Percentiles rank a stretch among this genome's conserved stretches.
Evolutionary conservation across 1,140 invertebrate genomes (phyloP).

Genomic region (Pararge aegeria): DNA sequence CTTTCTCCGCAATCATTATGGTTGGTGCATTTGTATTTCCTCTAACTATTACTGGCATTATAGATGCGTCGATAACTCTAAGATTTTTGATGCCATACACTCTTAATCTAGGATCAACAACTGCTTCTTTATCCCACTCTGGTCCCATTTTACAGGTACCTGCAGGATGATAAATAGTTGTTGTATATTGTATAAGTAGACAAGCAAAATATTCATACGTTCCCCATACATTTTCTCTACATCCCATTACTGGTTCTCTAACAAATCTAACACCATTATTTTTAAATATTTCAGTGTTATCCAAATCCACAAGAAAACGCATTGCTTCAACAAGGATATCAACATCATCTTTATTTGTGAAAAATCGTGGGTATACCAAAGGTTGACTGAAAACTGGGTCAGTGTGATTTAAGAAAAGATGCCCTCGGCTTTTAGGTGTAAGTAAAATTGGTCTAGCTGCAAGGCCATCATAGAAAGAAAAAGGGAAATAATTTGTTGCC

Average conservation of each 20-base stretch:
- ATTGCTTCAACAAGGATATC: conserved; percentile 82
- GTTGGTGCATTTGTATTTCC: conserved; percentile 82
- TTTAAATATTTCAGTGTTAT: conserved; percentile 81
- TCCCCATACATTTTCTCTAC: conserved; percentile 81
- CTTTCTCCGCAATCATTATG: conserved; percentile 84
- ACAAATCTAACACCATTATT: conserved; percentile 80
- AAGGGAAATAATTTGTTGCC: conserved; percentile 70
- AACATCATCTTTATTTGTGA: conserved; percentile 82
- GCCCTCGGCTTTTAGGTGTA: conserved; percentile 86
- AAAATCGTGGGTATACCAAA: conserved; percentile 90
- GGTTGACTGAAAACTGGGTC: conserved; percentile 88
- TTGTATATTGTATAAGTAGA: conserved; percentile 83
- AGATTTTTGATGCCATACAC: conserved; percentile 85
- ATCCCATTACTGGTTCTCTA: conserved; percentile 81
- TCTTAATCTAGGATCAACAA: conserved; percentile 85
- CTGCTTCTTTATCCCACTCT: conserved; percentile 82
- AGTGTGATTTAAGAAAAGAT: conserved; percentile 82
- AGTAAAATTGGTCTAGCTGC: conserved; percentile 81
- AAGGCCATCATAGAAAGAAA: conserved; percentile 78
- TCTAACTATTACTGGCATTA: conserved; percentile 83
- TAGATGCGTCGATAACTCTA: conserved; percentile 88
- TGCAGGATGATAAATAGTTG: conserved; percentile 88
- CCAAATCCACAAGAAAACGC: conserved; percentile 78
- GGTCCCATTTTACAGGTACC: conserved; percentile 94
- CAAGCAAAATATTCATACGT: conserved; percentile 86